Evolutionary conservation across 1,140 invertebrate species (phyloP).

Genomic region (Penaeus vannamei): DNA sequence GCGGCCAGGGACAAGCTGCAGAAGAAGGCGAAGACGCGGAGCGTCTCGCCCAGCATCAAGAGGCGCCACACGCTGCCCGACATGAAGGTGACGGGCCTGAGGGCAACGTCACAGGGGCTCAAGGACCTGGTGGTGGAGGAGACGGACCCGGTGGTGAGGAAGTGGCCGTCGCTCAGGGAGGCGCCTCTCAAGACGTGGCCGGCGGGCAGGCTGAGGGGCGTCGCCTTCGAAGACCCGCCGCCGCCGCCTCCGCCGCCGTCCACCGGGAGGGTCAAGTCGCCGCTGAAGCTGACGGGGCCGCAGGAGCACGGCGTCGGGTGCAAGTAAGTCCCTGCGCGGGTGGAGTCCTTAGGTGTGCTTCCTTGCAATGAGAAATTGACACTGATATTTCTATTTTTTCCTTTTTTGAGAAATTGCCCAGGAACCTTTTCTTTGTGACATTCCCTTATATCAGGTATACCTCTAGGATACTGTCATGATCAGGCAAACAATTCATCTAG

Average conservation of each 20-base stretch:
- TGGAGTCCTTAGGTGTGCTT: background rate
- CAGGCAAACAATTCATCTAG: too few relatives aligned
- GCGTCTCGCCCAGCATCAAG: background rate
- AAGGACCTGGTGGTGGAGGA: background rate
- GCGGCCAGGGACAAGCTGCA: background rate
- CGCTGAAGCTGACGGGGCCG: background rate
- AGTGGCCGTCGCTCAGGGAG: slow-evolving; percentile 10
- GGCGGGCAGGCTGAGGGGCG: background rate
- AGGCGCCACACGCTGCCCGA: background rate
- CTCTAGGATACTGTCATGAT: too few relatives aligned
- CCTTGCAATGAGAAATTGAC: background rate
- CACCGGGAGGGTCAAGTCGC: background rate
- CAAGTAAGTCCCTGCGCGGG: slow-evolving; percentile 3
- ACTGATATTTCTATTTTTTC: too few relatives aligned
- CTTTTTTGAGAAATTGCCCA: too few relatives aligned
- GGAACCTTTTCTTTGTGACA: too few relatives aligned
- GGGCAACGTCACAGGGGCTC: background rate
- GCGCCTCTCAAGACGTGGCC: background rate
- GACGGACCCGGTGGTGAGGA: background rate
- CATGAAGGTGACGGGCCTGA: slow-evolving; percentile 32
- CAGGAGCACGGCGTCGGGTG: slow-evolving; percentile 44
- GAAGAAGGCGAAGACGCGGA: background rate
- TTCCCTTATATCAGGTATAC: too few relatives aligned
- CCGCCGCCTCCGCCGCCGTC: background rate
- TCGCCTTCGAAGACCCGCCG: background rate